Evolutionary conservation across 2,797 vertebrate genomes (phyloP).

Genomic region (Lemur catta): DNA sequence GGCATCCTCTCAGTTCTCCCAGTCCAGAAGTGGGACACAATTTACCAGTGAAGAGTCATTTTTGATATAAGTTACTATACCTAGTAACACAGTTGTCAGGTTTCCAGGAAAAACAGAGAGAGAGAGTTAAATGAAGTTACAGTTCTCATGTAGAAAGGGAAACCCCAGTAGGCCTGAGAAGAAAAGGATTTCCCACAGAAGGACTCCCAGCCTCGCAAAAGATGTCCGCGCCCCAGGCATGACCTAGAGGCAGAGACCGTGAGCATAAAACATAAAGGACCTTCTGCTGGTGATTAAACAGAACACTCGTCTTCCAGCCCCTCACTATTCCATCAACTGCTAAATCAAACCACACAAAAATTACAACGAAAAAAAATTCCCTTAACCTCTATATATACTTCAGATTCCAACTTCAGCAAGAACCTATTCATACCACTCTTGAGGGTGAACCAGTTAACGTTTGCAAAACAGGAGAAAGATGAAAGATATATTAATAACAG

Average conservation of each 20-base stretch:
- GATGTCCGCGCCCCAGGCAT: neutral
- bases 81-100: neutral
- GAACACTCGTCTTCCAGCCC: neutral
- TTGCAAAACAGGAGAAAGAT: slow-evolving; percentile 1
- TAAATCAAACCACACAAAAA: neutral
- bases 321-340: neutral
- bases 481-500: neutral
- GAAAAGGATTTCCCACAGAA: neutral
- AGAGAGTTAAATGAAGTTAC: neutral
- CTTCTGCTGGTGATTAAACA: neutral
- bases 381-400: neutral
- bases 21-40: neutral
- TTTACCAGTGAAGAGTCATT: neutral
- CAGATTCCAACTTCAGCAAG: slow-evolving; percentile 21
- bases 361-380: neutral
- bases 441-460: neutral
- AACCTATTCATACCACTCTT: neutral
- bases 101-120: neutral
- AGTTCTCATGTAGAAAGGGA: neutral
- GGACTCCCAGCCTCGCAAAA: neutral
- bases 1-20: neutral
- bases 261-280: neutral
- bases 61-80: neutral
- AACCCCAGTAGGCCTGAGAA: neutral
- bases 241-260: neutral